Evolutionary conservation across 2,888 invertebrate species (phyloP), one percentile per base, ranked within the genome.

Genomic region (Polietes domitor): DNA sequence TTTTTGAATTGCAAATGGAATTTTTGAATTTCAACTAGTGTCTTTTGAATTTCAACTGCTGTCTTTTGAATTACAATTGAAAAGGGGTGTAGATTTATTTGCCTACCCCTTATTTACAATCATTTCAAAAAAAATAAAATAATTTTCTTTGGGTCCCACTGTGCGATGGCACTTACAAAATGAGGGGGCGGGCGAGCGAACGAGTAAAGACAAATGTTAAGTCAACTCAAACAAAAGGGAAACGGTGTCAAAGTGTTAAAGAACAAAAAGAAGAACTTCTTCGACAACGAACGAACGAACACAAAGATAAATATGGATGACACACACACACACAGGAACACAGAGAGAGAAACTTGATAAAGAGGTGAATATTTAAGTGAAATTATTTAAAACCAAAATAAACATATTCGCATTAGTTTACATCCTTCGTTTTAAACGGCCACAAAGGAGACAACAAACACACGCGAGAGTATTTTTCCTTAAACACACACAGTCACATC

Each of bases 371-470:
- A 58, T 43, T 43, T 72, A 72, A 68, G 28, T 47, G 28, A 73
- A 81, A 63, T 50, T 65, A 68, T 77, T 77, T 73, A 19, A 73
- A 21, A 53, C 41, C 58, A 72, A 41, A 74, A 77, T 58, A 78
- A 82, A 78, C 32, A 68, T 61, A 78, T 78, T 82, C 47, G 65
- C 82, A 58, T 74, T 74, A 72, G 73, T 28, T 68, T 19, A 21
- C 15, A 71, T 68, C 9, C 47, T 61, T 65, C 65, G 2, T 24
- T 53, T 37, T 50, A 47, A 32, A 58, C 21, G 53, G 63, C 68
- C 70, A 71, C 61, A 72, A 58, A 47, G 47, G 47, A 4, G 26
- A 50, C 15, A 12, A 47, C 6, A 41, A n/a, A 21, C 68, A 24
- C 24, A 21, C 12, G 1, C 26, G 17, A 32, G 32, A 63, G 63